A percentile compares a stretch with the other conserved stretches of the same genome.
Conservation (phyloP, 37 sponge, comb jelly and placozoan genomes). For the Theonella swinhoei region DNA sequence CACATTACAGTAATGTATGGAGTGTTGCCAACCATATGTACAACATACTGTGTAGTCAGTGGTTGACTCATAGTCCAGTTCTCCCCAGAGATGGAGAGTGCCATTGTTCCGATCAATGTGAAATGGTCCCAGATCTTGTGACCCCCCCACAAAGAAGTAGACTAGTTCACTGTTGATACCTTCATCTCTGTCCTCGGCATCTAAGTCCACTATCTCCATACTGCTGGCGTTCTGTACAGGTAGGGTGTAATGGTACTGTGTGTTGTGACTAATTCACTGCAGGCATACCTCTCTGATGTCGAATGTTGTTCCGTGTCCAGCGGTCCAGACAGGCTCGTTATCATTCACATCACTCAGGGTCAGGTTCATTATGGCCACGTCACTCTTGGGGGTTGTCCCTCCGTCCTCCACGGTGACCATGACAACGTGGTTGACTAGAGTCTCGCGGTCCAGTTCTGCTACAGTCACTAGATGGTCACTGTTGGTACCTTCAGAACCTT, state of each 20-base stretch:
- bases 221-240: conserved; percentile 1
- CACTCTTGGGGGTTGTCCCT: not conserved
- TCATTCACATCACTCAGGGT: conserved; percentile 68
- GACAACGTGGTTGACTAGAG: conserved; percentile 7
- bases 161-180: conserved; percentile 14
- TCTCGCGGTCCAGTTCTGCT: conserved; percentile 35
- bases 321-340: conserved; percentile 38
- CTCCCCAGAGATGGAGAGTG: not conserved
- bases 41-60: not conserved
- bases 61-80: conserved; percentile 20
- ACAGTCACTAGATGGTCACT: not conserved
- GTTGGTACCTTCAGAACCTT: not conserved
- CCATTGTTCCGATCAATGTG: conserved; percentile 34
- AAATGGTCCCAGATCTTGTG: conserved; percentile 2
- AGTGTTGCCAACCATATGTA: too few species aligned
- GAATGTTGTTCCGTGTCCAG: not conserved
- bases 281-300: conserved; percentile 14
- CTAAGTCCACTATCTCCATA: conserved; percentile 26
- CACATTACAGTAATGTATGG: too few species aligned
- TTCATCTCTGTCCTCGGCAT: not conserved
- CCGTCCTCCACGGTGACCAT: conserved; percentile 29
- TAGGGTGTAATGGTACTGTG: not conserved
- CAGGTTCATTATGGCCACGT: conserved; percentile 9
- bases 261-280: not conserved
- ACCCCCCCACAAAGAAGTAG: conserved; percentile 27